Percentiles rank a stretch among this genome's conserved stretches.
Evolutionary conservation across 2,113 vertebrate species (phyloP).

Genomic region (Noturus placidus): DNA sequence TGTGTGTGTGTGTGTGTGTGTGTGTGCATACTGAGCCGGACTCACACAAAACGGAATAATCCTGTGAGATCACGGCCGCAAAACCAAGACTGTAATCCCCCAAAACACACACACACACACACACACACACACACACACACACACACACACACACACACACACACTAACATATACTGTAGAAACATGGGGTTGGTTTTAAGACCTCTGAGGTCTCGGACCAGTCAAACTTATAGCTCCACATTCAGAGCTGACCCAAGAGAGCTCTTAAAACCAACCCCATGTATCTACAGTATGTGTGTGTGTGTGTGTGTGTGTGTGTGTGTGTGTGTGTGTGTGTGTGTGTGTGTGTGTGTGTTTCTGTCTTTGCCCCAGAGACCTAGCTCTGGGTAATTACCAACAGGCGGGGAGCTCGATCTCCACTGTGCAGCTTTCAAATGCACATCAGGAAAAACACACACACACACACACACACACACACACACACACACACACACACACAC

Average conservation of each 20-base stretch:
- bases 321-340: neutral
- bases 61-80: conserved; percentile 42
- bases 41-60: conserved; percentile 33
- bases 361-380: conserved; percentile 58
- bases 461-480: conserved; percentile 24
- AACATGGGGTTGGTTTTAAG: too few species aligned
- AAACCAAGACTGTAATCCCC: conserved; percentile 43
- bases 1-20: conserved; percentile 42
- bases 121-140: neutral
- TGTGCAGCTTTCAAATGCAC: conserved; percentile 48
- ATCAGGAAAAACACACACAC: too few species aligned
- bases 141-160: conserved; percentile 19
- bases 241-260: conserved; percentile 1
- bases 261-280: conserved; percentile 4
- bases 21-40: conserved; percentile 8
- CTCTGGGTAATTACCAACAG: conserved; percentile 71
- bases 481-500: conserved; percentile 51
- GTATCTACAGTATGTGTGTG: conserved; percentile 21
- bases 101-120: conserved; percentile 41
- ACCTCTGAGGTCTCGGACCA: neutral
- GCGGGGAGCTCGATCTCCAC: conserved; percentile 56
- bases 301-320: conserved; percentile 28
- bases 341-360: conserved; percentile 35
- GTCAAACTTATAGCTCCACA: neutral
- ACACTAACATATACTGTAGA: neutral